Base-by-base conservation (phyloP, 2,888 invertebrate genomes). In the Phalera bucephala region DNA sequence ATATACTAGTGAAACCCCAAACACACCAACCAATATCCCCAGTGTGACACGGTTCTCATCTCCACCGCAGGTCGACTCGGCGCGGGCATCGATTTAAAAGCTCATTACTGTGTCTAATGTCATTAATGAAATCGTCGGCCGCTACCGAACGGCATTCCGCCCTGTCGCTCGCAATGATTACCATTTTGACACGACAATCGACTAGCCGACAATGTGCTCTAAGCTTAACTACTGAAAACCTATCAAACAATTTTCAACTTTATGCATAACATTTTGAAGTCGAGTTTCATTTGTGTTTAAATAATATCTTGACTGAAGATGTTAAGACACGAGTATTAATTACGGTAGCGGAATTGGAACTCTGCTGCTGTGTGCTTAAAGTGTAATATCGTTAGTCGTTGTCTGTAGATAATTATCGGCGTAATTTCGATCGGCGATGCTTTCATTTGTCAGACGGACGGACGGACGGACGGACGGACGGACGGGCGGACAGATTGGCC, bases 21-120 rank as follows among this genome's bases (percentile, higher is more conserved):
- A n/a, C n/a, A n/a, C n/a, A n/a, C n/a, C 55, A 50, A 40, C 52
- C 35, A 40, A 40, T 36, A 13, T 19, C 26, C 33, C 19, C 29
- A 31, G 27, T 40, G 34, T 52, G 35, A 41, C 45, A 43, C 39
- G 7, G 31, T 20, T 23, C 45, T 57, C 60, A 60, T 57, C 61
- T 52, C 41, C 53, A 63, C 60, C 59, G 52, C 45, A 37, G 45
- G 46, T 44, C 47, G 44, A 44, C 49, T 50, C 45, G 46, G 52
- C 41, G n/a, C 13, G 32, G 33, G 52, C 45, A 54, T 11, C 63
- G 61, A 63, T 70, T 72, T 65, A 69, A 80, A 73, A 70, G 64
- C 68, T 80, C 77, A 81, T 81, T 78, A 76, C 76, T 68, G 68
- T 68, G 69, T 68, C 79, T 82, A 77, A 83, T 79, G 79, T 75